phyloP scores from a whole-genome alignment of 2,888 invertebrate genomes.

The Drosophila engyochracea region DNA sequence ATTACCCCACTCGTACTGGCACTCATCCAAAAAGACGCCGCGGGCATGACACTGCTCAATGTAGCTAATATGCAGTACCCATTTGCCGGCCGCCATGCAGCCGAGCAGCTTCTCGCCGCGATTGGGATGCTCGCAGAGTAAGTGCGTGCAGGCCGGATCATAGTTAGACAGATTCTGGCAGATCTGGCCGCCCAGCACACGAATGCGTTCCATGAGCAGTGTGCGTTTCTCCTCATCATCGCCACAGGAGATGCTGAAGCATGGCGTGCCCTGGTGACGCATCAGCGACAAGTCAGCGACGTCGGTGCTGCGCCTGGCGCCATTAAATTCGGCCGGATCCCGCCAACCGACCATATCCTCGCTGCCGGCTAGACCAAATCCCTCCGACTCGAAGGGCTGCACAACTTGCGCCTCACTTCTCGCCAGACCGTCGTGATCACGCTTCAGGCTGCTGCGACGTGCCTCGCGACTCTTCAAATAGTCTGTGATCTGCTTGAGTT shows the following conservation, averaged over 20 bases:
- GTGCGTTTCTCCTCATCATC: slow-evolving; percentile 75
- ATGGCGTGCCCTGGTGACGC: slow-evolving; percentile 79
- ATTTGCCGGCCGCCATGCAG: slow-evolving; percentile 94
- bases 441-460: slow-evolving; percentile 77
- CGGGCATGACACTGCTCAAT: slow-evolving; percentile 88
- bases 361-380: slow-evolving; percentile 76
- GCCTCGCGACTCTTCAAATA: slow-evolving; percentile 82
- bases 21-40: slow-evolving; percentile 87
- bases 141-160: slow-evolving; percentile 90
- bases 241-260: slow-evolving; percentile 84
- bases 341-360: slow-evolving; percentile 91
- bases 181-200: slow-evolving; percentile 76
- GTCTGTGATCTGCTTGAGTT: slow-evolving; percentile 83
- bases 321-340: slow-evolving; percentile 86
- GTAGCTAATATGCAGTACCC: slow-evolving; percentile 94
- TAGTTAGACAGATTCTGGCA: slow-evolving; percentile 85
- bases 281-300: slow-evolving; percentile 55
- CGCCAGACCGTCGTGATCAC: slow-evolving; percentile 54
- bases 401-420: slow-evolving; percentile 73
- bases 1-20: slow-evolving; percentile 94
- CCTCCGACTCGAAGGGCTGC: slow-evolving; percentile 83
- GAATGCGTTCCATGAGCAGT: slow-evolving; percentile 73
- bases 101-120: slow-evolving; percentile 95
- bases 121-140: slow-evolving; percentile 90
- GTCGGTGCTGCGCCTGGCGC: slow-evolving; percentile 36